A percentile compares a stretch with the other conserved stretches of the same genome.
Evolutionary conservation across 1,140 invertebrate species (phyloP).

Genomic region (Cepaea nemoralis): DNA sequence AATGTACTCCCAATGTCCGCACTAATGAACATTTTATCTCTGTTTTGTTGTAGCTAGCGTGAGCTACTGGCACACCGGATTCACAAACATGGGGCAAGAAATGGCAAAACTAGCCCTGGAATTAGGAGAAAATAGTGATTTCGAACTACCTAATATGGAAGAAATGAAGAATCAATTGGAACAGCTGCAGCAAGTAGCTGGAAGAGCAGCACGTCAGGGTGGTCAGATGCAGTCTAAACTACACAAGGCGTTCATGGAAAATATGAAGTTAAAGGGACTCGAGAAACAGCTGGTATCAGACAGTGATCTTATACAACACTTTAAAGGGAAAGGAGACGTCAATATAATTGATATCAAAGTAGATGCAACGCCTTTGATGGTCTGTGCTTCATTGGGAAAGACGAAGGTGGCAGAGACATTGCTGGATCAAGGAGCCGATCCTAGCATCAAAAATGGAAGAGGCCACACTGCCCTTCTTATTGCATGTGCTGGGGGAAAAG

Average conservation of each 20-base stretch:
- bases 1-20: no score
- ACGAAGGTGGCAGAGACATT: neutral
- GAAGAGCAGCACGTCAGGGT: no score
- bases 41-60: no score
- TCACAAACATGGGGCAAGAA: neutral
- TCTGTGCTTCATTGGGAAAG: neutral
- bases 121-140: neutral
- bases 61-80: no score
- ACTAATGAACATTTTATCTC: no score
- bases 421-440: neutral
- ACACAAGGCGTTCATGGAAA: no score
- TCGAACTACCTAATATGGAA: neutral
- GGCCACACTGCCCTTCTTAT: constrained; percentile 16
- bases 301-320: neutral
- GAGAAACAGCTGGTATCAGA: neutral
- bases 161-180: neutral
- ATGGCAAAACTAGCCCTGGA: neutral
- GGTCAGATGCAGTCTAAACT: no score
- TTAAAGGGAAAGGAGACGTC: neutral
- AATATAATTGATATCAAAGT: neutral
- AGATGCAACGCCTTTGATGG: constrained; percentile 12
- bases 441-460: neutral
- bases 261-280: neutral
- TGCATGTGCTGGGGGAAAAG: neutral
- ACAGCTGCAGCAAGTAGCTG: neutral